Base-by-base conservation (phyloP, 2,113 vertebrate species). In the Pteronura brasiliensis region DNA sequence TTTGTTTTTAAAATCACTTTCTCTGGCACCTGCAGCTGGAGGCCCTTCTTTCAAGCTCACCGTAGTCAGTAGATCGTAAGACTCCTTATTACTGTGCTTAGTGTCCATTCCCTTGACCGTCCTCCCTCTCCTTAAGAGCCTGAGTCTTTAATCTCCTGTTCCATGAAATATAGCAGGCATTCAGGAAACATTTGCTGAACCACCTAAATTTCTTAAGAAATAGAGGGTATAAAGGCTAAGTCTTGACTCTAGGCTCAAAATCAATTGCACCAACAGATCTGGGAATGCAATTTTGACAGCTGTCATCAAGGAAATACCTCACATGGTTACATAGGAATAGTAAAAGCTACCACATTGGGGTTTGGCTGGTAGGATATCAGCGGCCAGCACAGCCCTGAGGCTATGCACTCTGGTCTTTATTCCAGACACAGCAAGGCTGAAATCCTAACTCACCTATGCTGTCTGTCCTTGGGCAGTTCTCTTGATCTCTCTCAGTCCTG, bases 51-150 rank as follows among this genome's bases (percentile, higher is more conserved):
- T 14, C 13, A 9, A 4, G 21, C 17, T 42, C 23, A 15, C 21
- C 47, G 2, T 3, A 4, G 12, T 65, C 5, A 39, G 1, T 36
- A 17, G n/a, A 72, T 31, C 1, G 0, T 13, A 34, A 27, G 29
- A 25, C 7, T 49, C 2, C 1, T 44, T 15, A 0, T 6, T 11
- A 20, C 29, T 83, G 20, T 4, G 14, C 36, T 63, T 2, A 1
- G 39, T 14, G 31, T 18, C 29, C 36, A 0, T 34, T 21, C 81
- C n/a, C 34, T 59, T 59, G 80, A 42, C 63, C 42, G 23, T 39
- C 9, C 36, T 83, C 10, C 31, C 65, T 13, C n/a, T 47, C 31
- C 31, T 67, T 36, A 39, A 55, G 27, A 36, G 18, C 15, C 49
- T 63, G 57, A 25, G 31, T 57, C 25, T 61, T 95, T 69, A 12